A percentile compares a stretch with the other conserved stretches of the same genome.
These are phyloP conservation scores for Limenitis arthemis DNA, from an alignment of 2,888 invertebrate genomes.

Conservation along the genomic window DNA sequence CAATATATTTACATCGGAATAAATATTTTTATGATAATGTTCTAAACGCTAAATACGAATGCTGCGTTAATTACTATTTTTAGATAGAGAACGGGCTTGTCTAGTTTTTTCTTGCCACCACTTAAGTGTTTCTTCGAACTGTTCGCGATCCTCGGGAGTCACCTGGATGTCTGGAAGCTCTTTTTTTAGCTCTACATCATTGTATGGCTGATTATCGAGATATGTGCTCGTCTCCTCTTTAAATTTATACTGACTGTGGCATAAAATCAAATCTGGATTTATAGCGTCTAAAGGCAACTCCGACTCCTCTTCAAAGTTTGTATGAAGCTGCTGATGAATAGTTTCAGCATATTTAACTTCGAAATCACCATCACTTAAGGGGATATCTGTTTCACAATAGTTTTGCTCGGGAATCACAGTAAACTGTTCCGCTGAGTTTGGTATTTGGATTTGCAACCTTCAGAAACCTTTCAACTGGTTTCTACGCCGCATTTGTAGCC, in stretches of 20 bases:
- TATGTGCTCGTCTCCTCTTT: constrained; percentile 52
- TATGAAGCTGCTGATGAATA: constrained; percentile 46
- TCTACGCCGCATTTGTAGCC: constrained; percentile 70
- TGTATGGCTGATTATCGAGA: constrained; percentile 55
- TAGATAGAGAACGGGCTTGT: constrained; percentile 41
- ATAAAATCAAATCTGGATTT: constrained; percentile 47
- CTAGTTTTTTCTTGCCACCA: constrained; percentile 69
- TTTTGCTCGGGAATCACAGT: constrained; percentile 65
- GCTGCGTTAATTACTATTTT: constrained; percentile 28
- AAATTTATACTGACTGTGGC: constrained; percentile 46
- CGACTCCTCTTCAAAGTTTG: constrained; percentile 37
- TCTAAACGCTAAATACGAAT: constrained; percentile 15
- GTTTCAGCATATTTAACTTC: constrained; percentile 65
- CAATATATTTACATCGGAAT: constrained; percentile 36
- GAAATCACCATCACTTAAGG: constrained; percentile 51
- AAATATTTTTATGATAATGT: constrained; percentile 32
- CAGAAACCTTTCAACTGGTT: constrained; percentile 76
- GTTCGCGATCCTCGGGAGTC: constrained; percentile 62
- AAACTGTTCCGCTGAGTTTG: constrained; percentile 63
- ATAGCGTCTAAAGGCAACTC: constrained; percentile 44
- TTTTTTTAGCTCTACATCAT: constrained; percentile 60
- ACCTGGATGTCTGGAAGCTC: constrained; percentile 64
- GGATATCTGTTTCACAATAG: constrained; percentile 56
- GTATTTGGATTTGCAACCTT: constrained; percentile 73
- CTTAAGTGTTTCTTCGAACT: constrained; percentile 64